Base-by-base conservation (phyloP, 2,797 vertebrate genomes). In the Coregonus ussuriensis region DNA sequence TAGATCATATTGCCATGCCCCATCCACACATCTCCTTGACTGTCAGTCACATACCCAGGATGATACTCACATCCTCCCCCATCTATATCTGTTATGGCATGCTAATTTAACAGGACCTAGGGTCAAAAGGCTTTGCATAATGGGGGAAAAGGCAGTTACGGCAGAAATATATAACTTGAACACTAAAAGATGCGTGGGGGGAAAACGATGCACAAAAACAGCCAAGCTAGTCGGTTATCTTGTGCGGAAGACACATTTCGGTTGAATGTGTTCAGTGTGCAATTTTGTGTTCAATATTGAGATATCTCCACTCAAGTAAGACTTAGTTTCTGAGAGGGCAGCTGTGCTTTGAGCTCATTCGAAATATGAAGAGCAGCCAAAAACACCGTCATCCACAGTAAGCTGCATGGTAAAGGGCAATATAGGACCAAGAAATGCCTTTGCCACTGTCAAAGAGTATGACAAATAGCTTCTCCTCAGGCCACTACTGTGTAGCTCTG, bases 271-370 rank as follows among this genome's bases (percentile, higher is more conserved):
- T n/a, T n/a, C n/a, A n/a, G 25, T 25, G 25, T 25, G 25, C 25
- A 25, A 25, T 25, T 1, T 25, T 25, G 25, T 25, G 25, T 25
- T 25, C 41, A 47, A 47, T 47, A 47, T 47, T 47, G 9, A 47
- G 9, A 47, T 85, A 87, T 88, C 82, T 84, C 73, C 75, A 78
- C 82, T 87, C 85, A 81, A 89, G 83, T 86, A 88, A 88, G 83
- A 85, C 83, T 75, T 63, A 2, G 72, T 81, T 82, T 25, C 3
- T 14, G 13, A 15, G 25, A 52, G 52, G 51, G 6, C 14, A 68
- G 35, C 13, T 37, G 69, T 69, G 56, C 47, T 82, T 77, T 77
- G 65, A 74, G 75, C 79, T 74, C 13, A 54, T 72, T 76, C 70
- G 78, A 77, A 37, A 47, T 78, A 77, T 75, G 77, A 76, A 88